phyloP scores from a whole-genome alignment of 2,113 vertebrate species.

The Bostrychus sinensis region DNA sequence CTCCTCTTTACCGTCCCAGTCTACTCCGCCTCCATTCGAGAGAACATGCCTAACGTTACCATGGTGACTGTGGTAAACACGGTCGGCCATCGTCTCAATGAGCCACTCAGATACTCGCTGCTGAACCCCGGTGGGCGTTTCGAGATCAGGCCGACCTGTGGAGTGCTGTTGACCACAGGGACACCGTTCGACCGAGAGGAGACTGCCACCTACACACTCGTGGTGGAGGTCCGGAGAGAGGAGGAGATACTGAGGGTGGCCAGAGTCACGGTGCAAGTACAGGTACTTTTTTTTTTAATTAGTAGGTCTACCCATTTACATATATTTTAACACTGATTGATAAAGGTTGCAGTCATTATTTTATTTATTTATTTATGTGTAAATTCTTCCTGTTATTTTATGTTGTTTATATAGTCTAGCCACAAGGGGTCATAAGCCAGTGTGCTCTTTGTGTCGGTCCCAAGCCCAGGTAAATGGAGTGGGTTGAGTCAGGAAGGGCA shows the following conservation, averaged over 20 bases:
- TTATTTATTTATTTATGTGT: no score
- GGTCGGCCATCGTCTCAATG: slow-evolving; percentile 90
- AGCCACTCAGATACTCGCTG: slow-evolving; percentile 91
- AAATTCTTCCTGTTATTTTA: no score
- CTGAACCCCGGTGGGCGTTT: slow-evolving; percentile 94
- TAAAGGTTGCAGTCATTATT: no score
- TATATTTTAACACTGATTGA: no score
- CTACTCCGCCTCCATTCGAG: slow-evolving; percentile 87
- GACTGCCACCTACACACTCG: slow-evolving; percentile 87
- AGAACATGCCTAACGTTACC: slow-evolving; percentile 87
- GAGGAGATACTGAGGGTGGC: slow-evolving; percentile 88
- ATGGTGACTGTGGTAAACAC: slow-evolving; percentile 88
- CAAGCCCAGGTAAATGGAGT: no score
- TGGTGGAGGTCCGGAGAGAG: slow-evolving; percentile 92
- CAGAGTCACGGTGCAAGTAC: slow-evolving; percentile 87
- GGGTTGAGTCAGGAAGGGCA: no score
- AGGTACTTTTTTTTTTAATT: slow-evolving; percentile 63
- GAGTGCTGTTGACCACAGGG: slow-evolving; percentile 90
- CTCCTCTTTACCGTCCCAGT: slow-evolving; percentile 87
- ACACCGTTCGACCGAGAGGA: slow-evolving; percentile 92
- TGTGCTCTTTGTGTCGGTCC: no score
- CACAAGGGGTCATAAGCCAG: no score
- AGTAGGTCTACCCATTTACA: no score
- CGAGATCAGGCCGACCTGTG: slow-evolving; percentile 88
- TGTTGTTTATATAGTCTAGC: no score